These are phyloP conservation scores for Bergia puertoricense DNA, from an alignment of 92 coral and sea anemone species.

Conservation along the genomic window DNA sequence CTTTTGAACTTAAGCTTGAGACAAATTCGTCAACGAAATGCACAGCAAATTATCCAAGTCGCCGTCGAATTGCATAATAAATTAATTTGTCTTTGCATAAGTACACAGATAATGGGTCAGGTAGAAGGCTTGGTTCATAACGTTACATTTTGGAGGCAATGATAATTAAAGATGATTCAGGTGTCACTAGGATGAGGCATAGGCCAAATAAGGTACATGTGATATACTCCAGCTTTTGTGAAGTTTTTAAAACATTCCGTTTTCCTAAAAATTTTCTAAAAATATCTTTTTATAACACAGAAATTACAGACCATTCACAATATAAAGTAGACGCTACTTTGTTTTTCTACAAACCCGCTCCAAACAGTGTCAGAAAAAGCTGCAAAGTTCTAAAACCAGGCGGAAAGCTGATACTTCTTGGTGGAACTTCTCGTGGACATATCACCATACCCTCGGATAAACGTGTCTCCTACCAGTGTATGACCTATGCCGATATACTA, in stretches of 20 bases:
- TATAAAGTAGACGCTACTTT: conserved; percentile 42
- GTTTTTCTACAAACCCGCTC: conserved; percentile 48
- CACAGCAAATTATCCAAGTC: no score
- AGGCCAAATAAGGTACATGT: neutral
- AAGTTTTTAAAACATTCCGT: neutral
- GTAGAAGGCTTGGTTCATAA: no score
- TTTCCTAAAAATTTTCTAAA: neutral
- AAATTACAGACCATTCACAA: neutral
- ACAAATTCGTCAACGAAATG: no score
- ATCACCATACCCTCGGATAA: conserved; percentile 43
- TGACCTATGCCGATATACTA: conserved; percentile 45
- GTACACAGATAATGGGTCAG: no score
- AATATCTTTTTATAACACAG: neutral
- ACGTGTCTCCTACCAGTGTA: conserved; percentile 50
- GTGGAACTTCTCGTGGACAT: conserved; percentile 32
- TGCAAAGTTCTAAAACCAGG: conserved; percentile 49
- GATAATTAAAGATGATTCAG: no score
- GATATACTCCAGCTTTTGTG: neutral
- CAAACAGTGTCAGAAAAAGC: conserved; percentile 39
- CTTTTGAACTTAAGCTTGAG: no score
- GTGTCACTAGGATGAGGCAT: no score
- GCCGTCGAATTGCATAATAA: no score
- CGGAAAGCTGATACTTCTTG: conserved; percentile 54
- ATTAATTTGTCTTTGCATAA: no score
- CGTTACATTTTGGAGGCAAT: no score